Evolutionary conservation across 2,888 invertebrate genomes (phyloP).

Genomic region (Limnephilus marmoratus): DNA sequence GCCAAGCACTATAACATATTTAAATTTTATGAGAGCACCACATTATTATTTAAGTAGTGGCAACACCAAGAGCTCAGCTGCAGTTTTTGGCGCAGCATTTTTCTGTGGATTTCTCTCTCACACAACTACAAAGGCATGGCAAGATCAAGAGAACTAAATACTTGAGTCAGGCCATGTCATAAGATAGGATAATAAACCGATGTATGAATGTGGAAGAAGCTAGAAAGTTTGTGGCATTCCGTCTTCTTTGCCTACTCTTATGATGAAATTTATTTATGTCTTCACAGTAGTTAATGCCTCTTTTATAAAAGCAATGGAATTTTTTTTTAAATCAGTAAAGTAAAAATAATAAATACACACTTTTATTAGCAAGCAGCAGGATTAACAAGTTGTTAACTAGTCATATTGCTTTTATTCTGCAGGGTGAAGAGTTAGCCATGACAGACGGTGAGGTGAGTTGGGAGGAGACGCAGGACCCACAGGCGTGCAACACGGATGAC

Average conservation of each 20-base stretch:
- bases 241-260: too few species aligned
- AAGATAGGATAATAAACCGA: not conserved
- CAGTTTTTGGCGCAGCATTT: too few species aligned
- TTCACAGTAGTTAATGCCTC: too few species aligned
- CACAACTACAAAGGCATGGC: not conserved
- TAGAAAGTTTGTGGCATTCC: too few species aligned
- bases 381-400: not conserved
- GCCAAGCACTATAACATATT: too few species aligned
- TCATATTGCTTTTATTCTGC: not conserved
- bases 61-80: too few species aligned
- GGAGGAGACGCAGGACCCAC: constrained; percentile 81
- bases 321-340: too few species aligned
- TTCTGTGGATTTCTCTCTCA: too few species aligned
- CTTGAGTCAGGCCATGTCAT: not conserved
- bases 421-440: constrained; percentile 91
- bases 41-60: too few species aligned
- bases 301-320: too few species aligned
- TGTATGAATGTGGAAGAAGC: not conserved
- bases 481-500: constrained; percentile 81
- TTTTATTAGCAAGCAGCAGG: not conserved
- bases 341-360: too few species aligned
- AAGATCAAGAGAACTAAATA: not conserved
- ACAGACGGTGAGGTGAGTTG: constrained; percentile 80
- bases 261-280: not conserved
- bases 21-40: too few species aligned